Base-by-base conservation (phyloP, 2,797 vertebrate genomes). In the Pangasius djambal region DNA sequence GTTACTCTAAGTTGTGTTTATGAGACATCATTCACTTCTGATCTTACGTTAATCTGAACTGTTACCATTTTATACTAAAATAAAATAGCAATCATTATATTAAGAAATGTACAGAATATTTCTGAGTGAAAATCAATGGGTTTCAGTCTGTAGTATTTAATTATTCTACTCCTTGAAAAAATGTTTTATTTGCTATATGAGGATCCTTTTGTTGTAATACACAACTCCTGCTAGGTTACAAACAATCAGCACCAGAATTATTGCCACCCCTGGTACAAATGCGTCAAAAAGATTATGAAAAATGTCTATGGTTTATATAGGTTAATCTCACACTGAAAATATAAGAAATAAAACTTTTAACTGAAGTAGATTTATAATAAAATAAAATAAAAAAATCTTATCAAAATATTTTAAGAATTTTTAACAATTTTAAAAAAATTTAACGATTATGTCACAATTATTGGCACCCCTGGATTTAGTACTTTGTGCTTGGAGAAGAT, bases 1-100 rank as follows among this genome's bases (percentile, higher is more conserved):
- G 89, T 91, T 88, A 81, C 63, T 88, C 91, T 94, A 87, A 88
- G 83, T 92, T 90, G 93, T 88, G 72, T 95, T 95, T 94, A 95
- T 91, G 92, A 90, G 90, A 61, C 22, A 12, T 22, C 89, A 89
- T 94, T 95, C 94, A 94, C 92, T 94, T 91, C 81, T 86, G 82
- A 88, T 85, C 22, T 44, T 40, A 44, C 1, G 34, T 65, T 83
- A 6, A 61, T 82, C 61, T 13, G 20, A 61, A 61, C 57, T 70
- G 82, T 94, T 94, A 94, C 89, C 89, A 91, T 93, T 93, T 92
- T 89, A 92, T n/a, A 93, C 87, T 88, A 34, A 63, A 48, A 69
- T 52, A 52, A 44, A 74, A 82, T 70, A 48, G 9, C 15, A 22
- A 22, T 31, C 37, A 5, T 65, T 31, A 31, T 79, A 55, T 59